Percentiles rank a stretch among this genome's conserved stretches.
Conservation (phyloP, 2,113 vertebrate species). For the Oenanthe oenanthe region DNA sequence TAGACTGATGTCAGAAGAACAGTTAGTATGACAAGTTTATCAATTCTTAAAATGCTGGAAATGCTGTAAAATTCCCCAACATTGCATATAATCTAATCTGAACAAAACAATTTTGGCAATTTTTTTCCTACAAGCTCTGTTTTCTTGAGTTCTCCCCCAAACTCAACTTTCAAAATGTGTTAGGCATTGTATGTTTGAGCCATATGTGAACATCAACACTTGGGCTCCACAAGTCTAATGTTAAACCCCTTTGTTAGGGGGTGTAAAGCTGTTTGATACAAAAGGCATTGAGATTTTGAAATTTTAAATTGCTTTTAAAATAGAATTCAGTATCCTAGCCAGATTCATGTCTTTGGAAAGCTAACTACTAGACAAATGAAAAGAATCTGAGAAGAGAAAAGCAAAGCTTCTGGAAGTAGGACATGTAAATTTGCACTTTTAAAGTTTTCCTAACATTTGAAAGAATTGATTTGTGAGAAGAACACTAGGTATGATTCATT, state of each 20-base stretch:
- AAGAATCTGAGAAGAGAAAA: background rate
- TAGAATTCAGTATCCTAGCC: background rate
- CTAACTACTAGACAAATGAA: background rate
- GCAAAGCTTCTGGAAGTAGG: background rate
- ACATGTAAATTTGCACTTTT: background rate
- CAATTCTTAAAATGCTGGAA: background rate
- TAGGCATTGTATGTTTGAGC: background rate
- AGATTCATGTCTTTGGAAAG: background rate
- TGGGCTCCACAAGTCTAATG: background rate
- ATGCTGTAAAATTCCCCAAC: background rate
- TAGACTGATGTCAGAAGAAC: background rate
- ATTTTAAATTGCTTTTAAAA: background rate
- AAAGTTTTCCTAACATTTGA: background rate
- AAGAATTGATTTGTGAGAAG: background rate
- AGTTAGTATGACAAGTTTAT: background rate
- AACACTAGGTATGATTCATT: background rate
- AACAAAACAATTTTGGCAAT: fast-evolving
- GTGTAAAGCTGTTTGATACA: background rate
- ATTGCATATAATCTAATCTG: background rate
- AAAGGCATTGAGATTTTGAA: background rate
- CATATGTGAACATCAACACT: background rate
- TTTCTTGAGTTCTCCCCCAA: background rate
- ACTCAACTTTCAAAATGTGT: background rate
- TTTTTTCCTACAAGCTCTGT: background rate
- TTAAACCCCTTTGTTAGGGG: background rate